Evolutionary conservation across 2,888 invertebrate genomes (phyloP), one percentile per base, ranked within the genome.

Genomic region (Noctua janthe): DNA sequence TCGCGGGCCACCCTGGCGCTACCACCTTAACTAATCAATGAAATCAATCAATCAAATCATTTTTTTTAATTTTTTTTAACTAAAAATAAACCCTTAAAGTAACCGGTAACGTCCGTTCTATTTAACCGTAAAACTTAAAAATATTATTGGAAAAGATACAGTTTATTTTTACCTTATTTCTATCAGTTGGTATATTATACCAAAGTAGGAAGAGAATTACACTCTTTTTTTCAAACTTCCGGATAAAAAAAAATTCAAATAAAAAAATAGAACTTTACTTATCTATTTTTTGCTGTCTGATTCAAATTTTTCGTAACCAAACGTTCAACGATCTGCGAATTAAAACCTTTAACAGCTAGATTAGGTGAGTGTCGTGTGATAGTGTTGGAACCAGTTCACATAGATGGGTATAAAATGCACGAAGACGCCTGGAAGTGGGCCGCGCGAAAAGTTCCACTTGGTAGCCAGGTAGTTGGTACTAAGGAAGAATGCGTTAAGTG

Each of bases 371-470:
- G 39, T 66, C 8, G 29, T 71, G 70, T 47, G 74, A 64, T 76
- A 35, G 54, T 80, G 76, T 72, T 54, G 71, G 59, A 79, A 80
- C 78, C 47, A 82, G 76, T 78, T 66, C 15, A 85, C 84, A 79
- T 88, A 88, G 72, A 89, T 78, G 85, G 88, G 49, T 79, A 83
- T 85, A 84, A 85, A 84, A 74, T 74, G 75, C 74, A 78, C 79
- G 75, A 79, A 79, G 76, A 69, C 51, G 56, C 23, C 66, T 78
- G 67, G 84, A 94, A 91, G 91, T 93, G 82, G 91, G 92, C 75
- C 93, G 88, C 84, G 93, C 89, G 86, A 92, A 94, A 94, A 91
- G 79, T 94, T 94, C 94, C 93, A 92, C 87, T 91, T 56, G 67
- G 64, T 81, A 29, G 64, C 20, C 39, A 35, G 29, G 8, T 74